Conservation (phyloP, 2,113 vertebrate genomes). For the Syngnathoides biaculeatus region DNA sequence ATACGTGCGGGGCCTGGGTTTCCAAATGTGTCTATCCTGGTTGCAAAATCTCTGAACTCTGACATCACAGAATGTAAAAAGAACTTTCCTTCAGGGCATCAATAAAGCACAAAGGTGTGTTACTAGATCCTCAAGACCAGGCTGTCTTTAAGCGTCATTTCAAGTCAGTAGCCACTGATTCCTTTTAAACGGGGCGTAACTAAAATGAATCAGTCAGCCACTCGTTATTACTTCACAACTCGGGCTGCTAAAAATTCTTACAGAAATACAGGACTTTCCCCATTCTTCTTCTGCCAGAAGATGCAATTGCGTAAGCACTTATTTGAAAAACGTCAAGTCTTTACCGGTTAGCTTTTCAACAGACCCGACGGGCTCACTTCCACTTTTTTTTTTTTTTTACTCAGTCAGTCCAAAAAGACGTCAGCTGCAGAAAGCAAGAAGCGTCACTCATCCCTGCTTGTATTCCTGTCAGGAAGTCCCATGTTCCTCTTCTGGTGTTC, state of each 20-base stretch:
- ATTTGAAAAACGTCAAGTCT: not conserved
- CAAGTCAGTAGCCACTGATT: not conserved
- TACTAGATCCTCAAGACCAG: not conserved
- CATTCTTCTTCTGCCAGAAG: constrained; percentile 7
- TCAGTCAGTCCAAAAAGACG: not conserved
- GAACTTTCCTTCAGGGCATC: not conserved
- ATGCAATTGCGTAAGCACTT: not conserved
- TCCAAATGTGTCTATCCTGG: no score
- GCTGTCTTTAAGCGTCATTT: not conserved
- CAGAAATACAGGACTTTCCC: constrained; percentile 1
- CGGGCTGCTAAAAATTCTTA: not conserved
- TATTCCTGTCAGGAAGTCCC: not conserved
- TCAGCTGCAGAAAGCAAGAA: not conserved
- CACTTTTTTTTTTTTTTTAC: constrained; percentile 7
- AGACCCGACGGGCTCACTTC: not conserved
- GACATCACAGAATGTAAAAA: not conserved
- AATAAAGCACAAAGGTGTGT: not conserved
- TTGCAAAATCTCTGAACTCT: not conserved
- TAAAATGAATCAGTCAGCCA: constrained; percentile 4
- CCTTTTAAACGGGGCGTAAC: constrained; percentile 2
- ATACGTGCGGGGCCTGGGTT: no score
- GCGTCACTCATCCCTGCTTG: not conserved
- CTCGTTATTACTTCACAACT: constrained; percentile 11
- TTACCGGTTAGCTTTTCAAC: not conserved
- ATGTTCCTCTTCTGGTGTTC: not conserved